These are phyloP conservation scores for Phataginus tetradactyla DNA, from an alignment of 2,797 vertebrate genomes.

Conservation along the genomic window DNA sequence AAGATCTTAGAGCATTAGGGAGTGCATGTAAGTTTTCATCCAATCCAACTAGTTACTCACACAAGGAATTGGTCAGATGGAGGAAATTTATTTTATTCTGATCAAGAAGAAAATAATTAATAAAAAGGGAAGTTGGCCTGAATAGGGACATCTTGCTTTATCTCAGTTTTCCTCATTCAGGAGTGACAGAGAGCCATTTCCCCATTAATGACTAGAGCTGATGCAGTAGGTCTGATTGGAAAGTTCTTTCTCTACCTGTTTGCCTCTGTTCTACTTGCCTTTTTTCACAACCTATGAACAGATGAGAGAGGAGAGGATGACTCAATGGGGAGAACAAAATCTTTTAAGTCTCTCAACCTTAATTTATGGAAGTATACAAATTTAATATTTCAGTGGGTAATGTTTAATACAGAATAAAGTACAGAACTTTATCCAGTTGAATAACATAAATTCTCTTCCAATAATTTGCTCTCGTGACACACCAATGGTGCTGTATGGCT, in stretches of 20 bases:
- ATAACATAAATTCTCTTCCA: not conserved
- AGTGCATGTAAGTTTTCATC: not conserved
- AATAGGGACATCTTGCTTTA: not conserved
- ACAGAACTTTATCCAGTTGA: not conserved
- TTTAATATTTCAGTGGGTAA: constrained; percentile 1
- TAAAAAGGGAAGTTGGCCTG: not conserved
- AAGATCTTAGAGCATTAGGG: not conserved
- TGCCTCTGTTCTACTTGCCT: not conserved
- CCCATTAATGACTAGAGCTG: not conserved
- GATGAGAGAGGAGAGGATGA: not conserved
- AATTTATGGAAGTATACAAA: not conserved
- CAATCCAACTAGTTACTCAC: not conserved
- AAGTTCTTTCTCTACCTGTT: not conserved
- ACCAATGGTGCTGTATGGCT: not conserved
- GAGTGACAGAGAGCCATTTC: not conserved
- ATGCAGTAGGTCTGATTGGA: not conserved
- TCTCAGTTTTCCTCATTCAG: not conserved
- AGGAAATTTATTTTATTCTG: not conserved
- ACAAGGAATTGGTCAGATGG: not conserved
- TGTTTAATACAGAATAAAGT: not conserved
- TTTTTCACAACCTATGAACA: not conserved
- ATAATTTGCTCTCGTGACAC: not conserved
- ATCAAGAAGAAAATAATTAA: not conserved
- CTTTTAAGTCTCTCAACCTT: not conserved
- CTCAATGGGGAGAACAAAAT: not conserved